Conservation (phyloP, 2,888 invertebrate genomes). For the Arge pagana region DNA sequence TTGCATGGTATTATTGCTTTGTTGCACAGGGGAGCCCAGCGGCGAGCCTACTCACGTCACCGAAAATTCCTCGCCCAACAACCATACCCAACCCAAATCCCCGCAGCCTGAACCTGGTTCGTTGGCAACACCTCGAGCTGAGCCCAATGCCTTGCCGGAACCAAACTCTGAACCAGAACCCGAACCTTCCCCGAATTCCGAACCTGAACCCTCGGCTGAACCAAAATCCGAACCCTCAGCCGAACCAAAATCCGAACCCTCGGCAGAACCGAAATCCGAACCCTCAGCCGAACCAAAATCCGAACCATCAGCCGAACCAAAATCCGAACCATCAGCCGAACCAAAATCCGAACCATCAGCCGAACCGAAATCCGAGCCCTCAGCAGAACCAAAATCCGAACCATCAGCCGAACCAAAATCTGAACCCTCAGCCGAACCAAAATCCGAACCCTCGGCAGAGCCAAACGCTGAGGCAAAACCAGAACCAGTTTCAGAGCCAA, state of each 20-base stretch:
- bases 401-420: constrained; percentile 55
- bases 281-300: constrained; percentile 58
- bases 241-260: constrained; percentile 59
- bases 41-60: constrained; percentile 42
- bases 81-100: constrained; percentile 30
- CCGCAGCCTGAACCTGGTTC: background rate
- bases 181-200: constrained; percentile 40
- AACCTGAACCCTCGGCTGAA: constrained; percentile 44
- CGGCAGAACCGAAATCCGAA: constrained; percentile 54
- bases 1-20: constrained; percentile 54
- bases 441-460: constrained; percentile 36
- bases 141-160: constrained; percentile 27
- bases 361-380: constrained; percentile 32
- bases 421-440: constrained; percentile 42
- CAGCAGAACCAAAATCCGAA: constrained; percentile 43
- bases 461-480: constrained; percentile 46
- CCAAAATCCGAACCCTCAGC: constrained; percentile 37
- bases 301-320: constrained; percentile 54
- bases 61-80: constrained; percentile 36
- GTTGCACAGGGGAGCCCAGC: constrained; percentile 55
- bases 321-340: constrained; percentile 57
- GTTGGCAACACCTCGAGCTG: constrained; percentile 9
- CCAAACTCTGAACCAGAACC: constrained; percentile 20
- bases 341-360: constrained; percentile 48
- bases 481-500: constrained; percentile 24